Conservation (phyloP, 2,797 vertebrate genomes). For the Myotis findleyi region DNA sequence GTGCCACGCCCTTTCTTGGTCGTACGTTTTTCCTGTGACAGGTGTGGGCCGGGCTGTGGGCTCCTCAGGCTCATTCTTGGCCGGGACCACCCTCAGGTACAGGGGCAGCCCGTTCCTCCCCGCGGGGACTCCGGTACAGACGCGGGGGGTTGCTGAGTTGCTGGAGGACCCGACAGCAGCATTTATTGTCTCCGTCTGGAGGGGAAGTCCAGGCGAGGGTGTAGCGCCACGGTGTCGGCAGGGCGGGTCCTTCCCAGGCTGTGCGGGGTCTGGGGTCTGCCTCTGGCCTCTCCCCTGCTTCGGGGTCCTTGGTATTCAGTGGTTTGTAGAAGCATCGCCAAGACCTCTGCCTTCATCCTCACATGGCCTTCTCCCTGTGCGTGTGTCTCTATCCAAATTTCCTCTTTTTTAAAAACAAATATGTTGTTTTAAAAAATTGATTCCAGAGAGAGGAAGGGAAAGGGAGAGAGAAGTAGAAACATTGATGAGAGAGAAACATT, state of each 20-base stretch:
- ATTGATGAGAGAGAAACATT: no score
- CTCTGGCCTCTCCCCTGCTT: not conserved
- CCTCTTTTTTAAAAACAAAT: not conserved
- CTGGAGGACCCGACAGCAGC: rapidly evolving
- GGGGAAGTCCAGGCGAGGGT: not conserved
- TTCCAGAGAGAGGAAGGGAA: not conserved
- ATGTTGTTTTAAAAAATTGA: no score
- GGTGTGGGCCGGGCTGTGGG: not conserved
- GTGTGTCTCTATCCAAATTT: rapidly evolving
- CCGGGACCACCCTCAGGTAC: rapidly evolving
- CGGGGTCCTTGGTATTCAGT: rapidly evolving
- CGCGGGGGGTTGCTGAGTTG: not conserved
- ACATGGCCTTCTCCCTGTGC: rapidly evolving
- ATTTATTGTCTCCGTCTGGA: rapidly evolving
- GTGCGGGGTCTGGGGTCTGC: not conserved
- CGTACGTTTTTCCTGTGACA: not conserved
- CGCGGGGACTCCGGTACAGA: rapidly evolving
- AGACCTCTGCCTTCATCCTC: not conserved
- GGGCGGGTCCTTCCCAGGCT: not conserved
- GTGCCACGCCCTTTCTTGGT: rapidly evolving
- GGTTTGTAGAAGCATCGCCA: not conserved
- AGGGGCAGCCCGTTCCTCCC: not conserved
- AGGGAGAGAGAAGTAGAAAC: no score
- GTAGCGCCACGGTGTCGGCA: rapidly evolving
- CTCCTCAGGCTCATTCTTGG: no score